Base-by-base conservation (phyloP, 2,113 vertebrate genomes). In the Lethenteron camtschaticum region DNA sequence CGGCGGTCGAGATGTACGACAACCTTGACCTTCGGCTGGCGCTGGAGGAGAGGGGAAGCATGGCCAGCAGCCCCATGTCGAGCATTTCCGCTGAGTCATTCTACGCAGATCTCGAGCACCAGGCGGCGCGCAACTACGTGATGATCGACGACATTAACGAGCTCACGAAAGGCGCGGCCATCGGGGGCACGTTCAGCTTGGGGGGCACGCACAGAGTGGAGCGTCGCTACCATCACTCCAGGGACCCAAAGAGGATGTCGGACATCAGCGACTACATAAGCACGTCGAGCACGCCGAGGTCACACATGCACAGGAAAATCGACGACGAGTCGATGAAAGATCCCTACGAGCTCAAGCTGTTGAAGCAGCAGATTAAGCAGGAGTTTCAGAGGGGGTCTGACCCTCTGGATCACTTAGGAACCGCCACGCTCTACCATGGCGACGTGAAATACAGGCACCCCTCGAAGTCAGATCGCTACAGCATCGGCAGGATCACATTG, bases 251-350 rank as follows among this genome's bases (percentile, higher is more conserved):
- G 66, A 84, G 87, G 70, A 83, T 87, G 73, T 83, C 88, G 74
- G 92, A 99, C 78, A 86, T 86, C 70, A 85, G 88, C 57, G 94
- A 99, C 74, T 99, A 89, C 77, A 78, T 99, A n/a, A 75, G 84
- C 72, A 88, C 88, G 58, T 74, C 88, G 68, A 84, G 85, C 74
- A 76, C 88, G 58, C 82, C 89, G 56, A 81, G 88, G 60, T 76
- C 94, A 70, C 90, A 94, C 71, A 80, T 84, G 57, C 96, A 95
- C 71, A 83, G 85, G 73, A 99, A 96, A 81, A 81, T 84, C 55
- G 94, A 96, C 70, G 95, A 99, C 75, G 91, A 96, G 57, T 79
- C 90, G 6, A 97, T 99, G 90, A 92, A 97, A 71, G 95, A 99
- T 41, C 90, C 95, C 12, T 99, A 95, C 77, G 95, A 99, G 74